Conservation (phyloP, 2,888 invertebrate genomes). For the Polymixis lichenea region DNA sequence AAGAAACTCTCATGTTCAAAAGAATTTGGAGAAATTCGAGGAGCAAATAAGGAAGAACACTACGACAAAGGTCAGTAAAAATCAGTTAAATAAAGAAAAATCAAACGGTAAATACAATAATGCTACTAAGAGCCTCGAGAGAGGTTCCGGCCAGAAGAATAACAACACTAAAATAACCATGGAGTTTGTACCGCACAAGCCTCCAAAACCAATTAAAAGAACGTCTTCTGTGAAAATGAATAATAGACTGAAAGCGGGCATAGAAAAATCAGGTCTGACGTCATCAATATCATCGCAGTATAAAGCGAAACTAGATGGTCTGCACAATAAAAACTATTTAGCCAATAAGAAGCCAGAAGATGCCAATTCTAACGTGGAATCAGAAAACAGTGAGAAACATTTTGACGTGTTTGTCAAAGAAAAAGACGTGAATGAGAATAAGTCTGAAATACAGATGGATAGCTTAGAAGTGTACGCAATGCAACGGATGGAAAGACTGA, state of each 20-base stretch:
- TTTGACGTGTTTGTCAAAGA: slow-evolving; percentile 92
- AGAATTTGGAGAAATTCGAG: slow-evolving; percentile 92
- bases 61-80: slow-evolving; percentile 84
- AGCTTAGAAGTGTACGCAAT: slow-evolving; percentile 90
- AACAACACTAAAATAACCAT: slow-evolving; percentile 87
- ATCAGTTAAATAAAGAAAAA: slow-evolving; percentile 87
- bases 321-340: slow-evolving; percentile 86
- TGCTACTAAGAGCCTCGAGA: slow-evolving; percentile 87
- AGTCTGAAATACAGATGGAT: slow-evolving; percentile 91
- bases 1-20: slow-evolving; percentile 87
- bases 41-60: slow-evolving; percentile 87
- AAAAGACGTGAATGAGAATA: slow-evolving; percentile 91
- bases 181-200: slow-evolving; percentile 93
- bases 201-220: slow-evolving; percentile 93
- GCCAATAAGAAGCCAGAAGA: slow-evolving; percentile 81
- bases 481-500: slow-evolving; percentile 85
- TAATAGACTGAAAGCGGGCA: slow-evolving; percentile 86
- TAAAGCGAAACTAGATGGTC: slow-evolving; percentile 88
- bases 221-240: slow-evolving; percentile 92
- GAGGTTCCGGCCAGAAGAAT: slow-evolving; percentile 85
- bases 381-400: slow-evolving; percentile 87
- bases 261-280: slow-evolving; percentile 84
- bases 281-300: slow-evolving; percentile 88
- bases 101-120: slow-evolving; percentile 84
- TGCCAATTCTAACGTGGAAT: slow-evolving; percentile 83